Conservation (phyloP, 2,113 vertebrate genomes). For the Poicephalus gulielmi region DNA sequence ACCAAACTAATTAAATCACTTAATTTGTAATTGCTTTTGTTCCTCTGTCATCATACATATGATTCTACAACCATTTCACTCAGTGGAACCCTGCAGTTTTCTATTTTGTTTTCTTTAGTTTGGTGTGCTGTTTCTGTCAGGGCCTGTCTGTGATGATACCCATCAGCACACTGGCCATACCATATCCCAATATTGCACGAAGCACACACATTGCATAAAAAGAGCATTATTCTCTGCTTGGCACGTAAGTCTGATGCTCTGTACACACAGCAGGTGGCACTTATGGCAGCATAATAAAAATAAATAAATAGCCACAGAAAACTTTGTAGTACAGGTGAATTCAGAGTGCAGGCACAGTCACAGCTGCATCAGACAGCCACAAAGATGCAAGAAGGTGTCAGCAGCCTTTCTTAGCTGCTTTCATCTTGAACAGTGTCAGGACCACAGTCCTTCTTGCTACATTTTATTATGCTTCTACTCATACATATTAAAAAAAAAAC, state of each 20-base stretch:
- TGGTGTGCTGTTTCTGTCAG: background rate
- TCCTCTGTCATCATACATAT: background rate
- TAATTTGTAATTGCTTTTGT: background rate
- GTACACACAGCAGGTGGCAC: background rate
- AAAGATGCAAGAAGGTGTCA: background rate
- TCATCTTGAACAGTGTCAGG: background rate
- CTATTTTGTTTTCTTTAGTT: background rate
- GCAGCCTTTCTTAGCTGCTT: background rate
- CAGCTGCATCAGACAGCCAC: fast-evolving
- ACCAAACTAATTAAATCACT: background rate
- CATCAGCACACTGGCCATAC: fast-evolving
- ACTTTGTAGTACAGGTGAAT: background rate
- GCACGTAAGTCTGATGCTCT: background rate
- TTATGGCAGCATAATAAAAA: background rate
- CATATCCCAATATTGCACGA: fast-evolving
- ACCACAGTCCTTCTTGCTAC: background rate
- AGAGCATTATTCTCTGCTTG: background rate
- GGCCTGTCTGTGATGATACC: background rate
- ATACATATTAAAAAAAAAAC: background rate
- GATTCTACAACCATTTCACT: background rate
- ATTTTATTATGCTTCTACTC: background rate
- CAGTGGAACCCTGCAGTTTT: background rate
- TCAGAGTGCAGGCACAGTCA: background rate
- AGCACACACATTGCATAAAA: fast-evolving
- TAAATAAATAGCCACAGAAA: background rate